A percentile compares a stretch with the other conserved stretches of the same genome.
These are phyloP conservation scores for Drosophila monieri DNA, from an alignment of 2,888 invertebrate genomes.

Conservation along the genomic window DNA sequence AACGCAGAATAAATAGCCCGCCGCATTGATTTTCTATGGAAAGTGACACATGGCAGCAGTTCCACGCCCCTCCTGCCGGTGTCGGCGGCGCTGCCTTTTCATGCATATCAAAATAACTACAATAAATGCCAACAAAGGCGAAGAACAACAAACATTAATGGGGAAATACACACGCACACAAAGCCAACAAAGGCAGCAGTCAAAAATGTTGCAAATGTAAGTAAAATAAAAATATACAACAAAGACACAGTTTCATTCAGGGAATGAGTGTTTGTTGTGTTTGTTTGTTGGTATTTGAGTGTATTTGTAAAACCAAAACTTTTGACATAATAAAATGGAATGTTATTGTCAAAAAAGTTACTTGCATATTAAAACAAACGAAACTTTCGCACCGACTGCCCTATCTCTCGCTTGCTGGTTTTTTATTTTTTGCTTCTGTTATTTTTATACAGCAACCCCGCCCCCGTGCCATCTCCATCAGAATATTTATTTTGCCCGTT, in stretches of 20 bases:
- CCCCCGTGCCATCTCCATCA: not conserved
- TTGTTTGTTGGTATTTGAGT: slow-evolving; percentile 26
- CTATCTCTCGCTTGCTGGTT: slow-evolving; percentile 25
- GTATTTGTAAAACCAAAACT: slow-evolving; percentile 71
- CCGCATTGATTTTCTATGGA: slow-evolving; percentile 38
- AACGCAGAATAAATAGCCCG: slow-evolving; percentile 16
- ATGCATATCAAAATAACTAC: slow-evolving; percentile 78
- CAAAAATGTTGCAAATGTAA: slow-evolving; percentile 77
- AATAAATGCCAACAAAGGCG: slow-evolving; percentile 77
- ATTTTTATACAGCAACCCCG: not conserved
- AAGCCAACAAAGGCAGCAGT: slow-evolving; percentile 59
- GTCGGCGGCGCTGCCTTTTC: slow-evolving; percentile 53
- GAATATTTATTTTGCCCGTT: slow-evolving; percentile 25
- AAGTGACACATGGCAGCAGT: slow-evolving; percentile 40
- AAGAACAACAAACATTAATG: slow-evolving; percentile 79
- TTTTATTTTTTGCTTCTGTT: slow-evolving; percentile 17
- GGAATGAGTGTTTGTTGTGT: slow-evolving; percentile 21
- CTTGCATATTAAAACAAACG: slow-evolving; percentile 78
- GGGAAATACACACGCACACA: slow-evolving; percentile 64
- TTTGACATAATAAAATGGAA: slow-evolving; percentile 80
- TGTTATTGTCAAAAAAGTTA: slow-evolving; percentile 80
- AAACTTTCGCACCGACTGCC: slow-evolving; percentile 56
- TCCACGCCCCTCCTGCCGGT: slow-evolving; percentile 36
- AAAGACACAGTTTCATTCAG: slow-evolving; percentile 40
- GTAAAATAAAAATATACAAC: slow-evolving; percentile 67